Evolutionary conservation across 2,113 vertebrate genomes (phyloP).

Genomic region (Percina caprodes): DNA sequence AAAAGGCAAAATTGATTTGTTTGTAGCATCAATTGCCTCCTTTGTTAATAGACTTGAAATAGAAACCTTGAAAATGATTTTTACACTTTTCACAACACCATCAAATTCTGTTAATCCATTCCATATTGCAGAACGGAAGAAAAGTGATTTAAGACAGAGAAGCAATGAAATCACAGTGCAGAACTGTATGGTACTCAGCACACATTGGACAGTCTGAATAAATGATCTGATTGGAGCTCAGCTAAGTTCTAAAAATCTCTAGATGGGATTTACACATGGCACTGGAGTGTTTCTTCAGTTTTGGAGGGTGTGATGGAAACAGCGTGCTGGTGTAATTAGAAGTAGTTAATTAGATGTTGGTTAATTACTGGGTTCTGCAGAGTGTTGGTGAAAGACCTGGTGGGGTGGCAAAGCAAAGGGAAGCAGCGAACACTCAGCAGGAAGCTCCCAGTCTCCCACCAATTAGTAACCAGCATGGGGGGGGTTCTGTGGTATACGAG

Average conservation of each 20-base stretch:
- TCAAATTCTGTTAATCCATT: constrained; percentile 74
- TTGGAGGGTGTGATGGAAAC: constrained; percentile 91
- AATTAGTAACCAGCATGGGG: constrained; percentile 84
- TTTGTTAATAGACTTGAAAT: constrained; percentile 75
- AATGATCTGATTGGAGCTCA: constrained; percentile 51
- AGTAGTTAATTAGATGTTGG: constrained; percentile 99
- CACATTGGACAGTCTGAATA: constrained; percentile 41
- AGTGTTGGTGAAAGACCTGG: constrained; percentile 80
- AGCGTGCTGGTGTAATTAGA: constrained; percentile 95
- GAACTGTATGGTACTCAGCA: constrained; percentile 28
- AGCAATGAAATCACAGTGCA: constrained; percentile 29
- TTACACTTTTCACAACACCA: constrained; percentile 70
- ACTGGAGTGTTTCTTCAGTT: constrained; percentile 83
- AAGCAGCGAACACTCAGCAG: constrained; percentile 83
- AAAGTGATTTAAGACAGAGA: constrained; percentile 61
- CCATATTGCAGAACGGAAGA: constrained; percentile 60
- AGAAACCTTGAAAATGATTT: constrained; percentile 77
- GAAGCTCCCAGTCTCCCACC: constrained; percentile 85
- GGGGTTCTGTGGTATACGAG: constrained; percentile 54
- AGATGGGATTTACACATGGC: constrained; percentile 57
- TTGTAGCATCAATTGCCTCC: constrained; percentile 75
- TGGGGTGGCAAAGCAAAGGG: constrained; percentile 80
- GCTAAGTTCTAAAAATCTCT: constrained; percentile 58
- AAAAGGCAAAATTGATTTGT: constrained; percentile 76
- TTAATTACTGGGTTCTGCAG: constrained; percentile 94